Evolutionary conservation across 2,113 vertebrate species (phyloP), one percentile per base, ranked within the genome.

Genomic region (Myiagra hebetior): DNA sequence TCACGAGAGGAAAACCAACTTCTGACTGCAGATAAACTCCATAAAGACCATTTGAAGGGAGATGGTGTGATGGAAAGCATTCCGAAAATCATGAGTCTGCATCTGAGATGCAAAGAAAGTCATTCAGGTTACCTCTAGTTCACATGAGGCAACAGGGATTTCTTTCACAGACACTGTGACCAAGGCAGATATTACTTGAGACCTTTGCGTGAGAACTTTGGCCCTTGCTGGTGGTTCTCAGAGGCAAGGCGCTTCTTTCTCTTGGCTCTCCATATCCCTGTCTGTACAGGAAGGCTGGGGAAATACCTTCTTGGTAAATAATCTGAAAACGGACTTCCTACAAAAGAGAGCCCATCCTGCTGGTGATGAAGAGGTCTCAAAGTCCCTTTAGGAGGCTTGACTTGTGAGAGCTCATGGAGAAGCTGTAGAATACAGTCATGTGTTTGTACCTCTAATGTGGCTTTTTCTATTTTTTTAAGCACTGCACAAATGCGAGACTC

Each of bases 381-480:
- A 39, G 47, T 87, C 72, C 73, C 17, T 5, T 79, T 30, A 46
- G n/a, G 60, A 91, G 64, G 73, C 17, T 10, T 35, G 42, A 56
- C 50, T 85, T 78, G 89, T 31, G 72, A 86, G 50, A 50, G n/a
- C 55, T 91, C 50, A 17, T 23, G 44, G 72, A 92, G 64, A 52
- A 78, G 37, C 64, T 81, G 30, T 77, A 84, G 86, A 81, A 81
- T 84, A 65, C 0, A 42, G 17, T 44, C 35, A 47, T 74, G 52
- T 64, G 64, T 41, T 82, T 16, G 2, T 57, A 57, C 42, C 44
- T 79, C 44, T 93, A 76, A 87, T 50, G 74, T 35, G 41, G 77
- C 70, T 94, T 94, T 87, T 95, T 79, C 44, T 78, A 77, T 52
- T 73, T 91, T 72, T 60, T 81, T 75, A 96, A 94, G 91, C 0